These are phyloP conservation scores for Aphelenchoides bicaudatus DNA, from an alignment of 2,888 invertebrate species.

Conservation along the genomic window DNA sequence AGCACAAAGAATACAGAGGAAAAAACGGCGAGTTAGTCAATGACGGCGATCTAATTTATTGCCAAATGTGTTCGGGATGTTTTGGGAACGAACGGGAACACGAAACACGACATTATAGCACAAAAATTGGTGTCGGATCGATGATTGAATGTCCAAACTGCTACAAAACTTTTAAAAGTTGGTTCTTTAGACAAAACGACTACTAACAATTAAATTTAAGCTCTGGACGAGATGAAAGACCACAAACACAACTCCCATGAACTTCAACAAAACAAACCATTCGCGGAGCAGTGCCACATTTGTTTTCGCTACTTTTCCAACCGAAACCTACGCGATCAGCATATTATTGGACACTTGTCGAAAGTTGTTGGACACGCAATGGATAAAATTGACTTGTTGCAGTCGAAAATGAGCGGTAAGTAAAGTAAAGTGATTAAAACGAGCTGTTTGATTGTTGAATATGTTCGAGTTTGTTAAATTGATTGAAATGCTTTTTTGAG, in stretches of 20 bases:
- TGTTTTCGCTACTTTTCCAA: conserved; percentile 10
- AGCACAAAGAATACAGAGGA: not conserved
- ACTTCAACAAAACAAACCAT: not conserved
- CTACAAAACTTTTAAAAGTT: conserved; percentile 23
- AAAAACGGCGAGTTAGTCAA: not conserved
- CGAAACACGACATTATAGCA: conserved; percentile 13
- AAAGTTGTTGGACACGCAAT: conserved; percentile 10
- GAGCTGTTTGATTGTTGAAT: too few species aligned
- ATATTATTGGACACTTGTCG: conserved; percentile 30
- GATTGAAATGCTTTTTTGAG: too few species aligned
- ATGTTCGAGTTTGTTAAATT: not conserved
- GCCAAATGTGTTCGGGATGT: not conserved
- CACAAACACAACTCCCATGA: conserved; percentile 5
- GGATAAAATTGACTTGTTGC: conserved; percentile 27
- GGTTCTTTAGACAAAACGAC: conserved; percentile 7
- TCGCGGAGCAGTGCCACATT: conserved; percentile 12
- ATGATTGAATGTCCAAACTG: conserved; percentile 23
- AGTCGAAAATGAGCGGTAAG: conserved; percentile 18
- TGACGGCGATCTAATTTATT: not conserved
- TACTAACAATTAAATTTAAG: not conserved
- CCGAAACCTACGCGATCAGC: conserved; percentile 28
- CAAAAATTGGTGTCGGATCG: conserved; percentile 20
- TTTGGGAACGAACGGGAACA: not conserved
- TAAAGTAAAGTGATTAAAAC: too few species aligned
- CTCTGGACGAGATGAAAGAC: conserved; percentile 3